Percentiles rank a stretch among this genome's conserved stretches.
Conservation (phyloP, 2,797 vertebrate species). For the Microctenopoma stevenorrisi region DNA sequence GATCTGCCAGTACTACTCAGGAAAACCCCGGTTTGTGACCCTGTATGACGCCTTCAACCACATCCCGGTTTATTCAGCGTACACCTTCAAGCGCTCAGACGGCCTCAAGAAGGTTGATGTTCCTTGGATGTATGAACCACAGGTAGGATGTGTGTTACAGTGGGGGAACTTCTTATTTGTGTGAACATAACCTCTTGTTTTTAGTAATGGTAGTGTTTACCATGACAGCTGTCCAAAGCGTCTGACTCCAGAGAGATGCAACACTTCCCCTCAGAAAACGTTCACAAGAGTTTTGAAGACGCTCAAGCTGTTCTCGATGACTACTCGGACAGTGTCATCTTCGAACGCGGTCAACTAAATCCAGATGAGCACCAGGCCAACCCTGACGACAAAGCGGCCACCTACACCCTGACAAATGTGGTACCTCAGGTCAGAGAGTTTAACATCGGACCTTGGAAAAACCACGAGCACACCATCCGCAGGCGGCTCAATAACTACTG, state of each 20-base stretch:
- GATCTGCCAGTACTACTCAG: conserved; percentile 86
- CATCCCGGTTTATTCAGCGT: conserved; percentile 80
- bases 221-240: conserved; percentile 67
- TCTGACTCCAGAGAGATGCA: conserved; percentile 75
- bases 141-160: conserved; percentile 57
- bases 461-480: conserved; percentile 66
- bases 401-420: conserved; percentile 82
- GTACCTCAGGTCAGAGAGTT: conserved; percentile 75
- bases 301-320: conserved; percentile 77
- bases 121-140: conserved; percentile 83
- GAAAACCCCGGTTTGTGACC: conserved; percentile 84
- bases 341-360: conserved; percentile 78
- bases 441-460: conserved; percentile 72
- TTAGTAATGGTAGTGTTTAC: not conserved
- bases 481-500: conserved; percentile 82
- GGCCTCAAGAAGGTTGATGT: conserved; percentile 77
- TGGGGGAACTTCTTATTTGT: not conserved
- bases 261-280: conserved; percentile 61
- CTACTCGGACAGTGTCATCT: conserved; percentile 73
- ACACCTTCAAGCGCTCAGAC: conserved; percentile 81
- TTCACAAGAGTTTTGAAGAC: conserved; percentile 70
- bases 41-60: conserved; percentile 83
- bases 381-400: conserved; percentile 73
- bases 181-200: not conserved
- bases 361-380: conserved; percentile 78